A percentile compares a stretch with the other conserved stretches of the same genome.
These are phyloP conservation scores for Macrobrachium nipponense DNA, from an alignment of 1,140 invertebrate species.

Conservation along the genomic window DNA sequence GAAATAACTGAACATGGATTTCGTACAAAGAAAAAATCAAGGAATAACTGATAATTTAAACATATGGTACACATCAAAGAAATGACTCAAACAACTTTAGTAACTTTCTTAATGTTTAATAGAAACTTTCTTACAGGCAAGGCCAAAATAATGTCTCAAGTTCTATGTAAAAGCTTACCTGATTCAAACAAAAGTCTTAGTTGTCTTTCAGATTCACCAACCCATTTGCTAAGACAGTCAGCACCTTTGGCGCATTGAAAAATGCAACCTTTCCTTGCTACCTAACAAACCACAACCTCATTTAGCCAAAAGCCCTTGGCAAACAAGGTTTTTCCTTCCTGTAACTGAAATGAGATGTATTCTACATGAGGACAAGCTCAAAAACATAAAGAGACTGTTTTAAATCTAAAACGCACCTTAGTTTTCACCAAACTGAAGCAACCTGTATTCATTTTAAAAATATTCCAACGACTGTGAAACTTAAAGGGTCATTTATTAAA, in stretches of 20 bases:
- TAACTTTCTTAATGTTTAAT: no score
- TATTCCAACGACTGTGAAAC: no score
- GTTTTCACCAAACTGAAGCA: no score
- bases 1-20: background rate
- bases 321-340: conserved; percentile 85
- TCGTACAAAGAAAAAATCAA: background rate
- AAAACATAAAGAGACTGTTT: background rate
- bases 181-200: conserved; percentile 88
- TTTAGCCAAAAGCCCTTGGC: conserved; percentile 90
- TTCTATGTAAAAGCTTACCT: conserved; percentile 73
- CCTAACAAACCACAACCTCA: conserved; percentile 82
- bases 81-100: no score
- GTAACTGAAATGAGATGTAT: conserved; percentile 75
- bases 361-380: background rate
- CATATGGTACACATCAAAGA: no score
- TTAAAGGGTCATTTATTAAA: no score
- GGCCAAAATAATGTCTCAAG: no score
- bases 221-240: conserved; percentile 92
- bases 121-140: no score
- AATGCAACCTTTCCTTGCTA: conserved; percentile 86
- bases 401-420: no score
- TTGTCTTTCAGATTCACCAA: conserved; percentile 92
- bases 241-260: conserved; percentile 96
- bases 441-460: no score
- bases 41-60: no score